Base-by-base conservation (phyloP, 2,888 invertebrate species). In the Troides oblongomaculatus region DNA sequence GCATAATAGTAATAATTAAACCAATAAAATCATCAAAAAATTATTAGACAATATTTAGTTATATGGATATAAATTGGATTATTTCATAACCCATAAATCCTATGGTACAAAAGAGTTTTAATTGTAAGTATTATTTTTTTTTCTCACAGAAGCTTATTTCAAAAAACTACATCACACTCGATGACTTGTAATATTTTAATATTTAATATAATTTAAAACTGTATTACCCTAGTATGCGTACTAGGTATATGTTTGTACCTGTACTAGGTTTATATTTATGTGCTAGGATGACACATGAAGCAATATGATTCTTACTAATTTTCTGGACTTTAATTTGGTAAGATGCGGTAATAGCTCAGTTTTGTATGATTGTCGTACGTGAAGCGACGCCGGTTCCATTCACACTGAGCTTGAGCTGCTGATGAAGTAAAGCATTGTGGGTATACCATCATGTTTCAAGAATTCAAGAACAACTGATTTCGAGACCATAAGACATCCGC, bases 161-260 rank as follows among this genome's bases (percentile, higher is more conserved):
- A 50, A 14, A 17, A 50, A 50, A 50, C 50, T 17, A 50, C 50
- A 50, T 50, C 50, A 50, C 50, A 50, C 50, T 50, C 0, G 14
- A 14, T 39, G 18, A 50, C 17, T 50, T 14, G 14, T 18, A 50
- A 50, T 50, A 50, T 17, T 50, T 50, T 50, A 50, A 50, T 50
- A 50, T 50, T 50, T 14, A 50, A 50, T 50, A 18, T 50, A 50
- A 10, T 39, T 39, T 39, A 30, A 30, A 30, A 30, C 5, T 39
- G 10, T 39, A 39, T 39, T 10, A 71, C 69, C 71, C 73, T 39
- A 39, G 50, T 14, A 50, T 17, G 1, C 14, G 50, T 50, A 50
- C 50, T 50, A 39, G 10, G 39, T 39, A 39, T 39, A 39, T 10
- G 30, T 30, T 5, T 30, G 50, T 14, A 50, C 10, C 14, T 50